Conservation (phyloP, 64 coral and sea anemone species). For the Dendrophyllia cribrosa region DNA sequence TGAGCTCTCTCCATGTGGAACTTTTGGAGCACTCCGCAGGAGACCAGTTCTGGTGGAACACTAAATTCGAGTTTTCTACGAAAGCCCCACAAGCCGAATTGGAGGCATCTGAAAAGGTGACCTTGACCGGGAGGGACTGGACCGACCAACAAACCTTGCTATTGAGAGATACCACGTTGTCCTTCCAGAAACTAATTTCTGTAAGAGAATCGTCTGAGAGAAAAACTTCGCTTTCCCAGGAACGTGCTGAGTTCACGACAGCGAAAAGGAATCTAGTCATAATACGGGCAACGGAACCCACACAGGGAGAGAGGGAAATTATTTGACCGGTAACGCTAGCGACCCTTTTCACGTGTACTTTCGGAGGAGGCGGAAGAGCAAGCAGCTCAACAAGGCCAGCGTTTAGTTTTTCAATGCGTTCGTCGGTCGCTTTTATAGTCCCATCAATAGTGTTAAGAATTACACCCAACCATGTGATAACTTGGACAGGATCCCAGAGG, state of each 20-base stretch:
- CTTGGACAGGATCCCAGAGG: slow-evolving; percentile 21
- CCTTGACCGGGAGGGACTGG: slow-evolving; percentile 12
- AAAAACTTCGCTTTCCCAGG: slow-evolving; percentile 7
- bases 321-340: slow-evolving; percentile 12
- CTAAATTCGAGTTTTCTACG: no score
- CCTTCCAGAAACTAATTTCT: slow-evolving; percentile 50
- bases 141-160: neutral
- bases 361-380: slow-evolving; percentile 3
- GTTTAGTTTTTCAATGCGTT: slow-evolving; percentile 32
- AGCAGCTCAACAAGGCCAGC: slow-evolving; percentile 22
- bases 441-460: slow-evolving; percentile 29
- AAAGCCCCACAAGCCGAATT: neutral
- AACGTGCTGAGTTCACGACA: neutral
- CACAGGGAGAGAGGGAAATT: slow-evolving; percentile 24
- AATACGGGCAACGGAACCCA: neutral
- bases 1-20: no score
- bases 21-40: no score
- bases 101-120: slow-evolving; percentile 48
- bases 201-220: neutral
- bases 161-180: slow-evolving; percentile 29
- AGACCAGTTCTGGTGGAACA: no score
- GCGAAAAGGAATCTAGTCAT: neutral
- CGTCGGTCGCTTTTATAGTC: slow-evolving; percentile 12
- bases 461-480: slow-evolving; percentile 46
- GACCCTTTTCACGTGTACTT: slow-evolving; percentile 20